Percentiles rank a stretch among this genome's conserved stretches.
These are phyloP conservation scores for Lordiphosa collinella DNA, from an alignment of 1,140 invertebrate species.

Conservation along the genomic window DNA sequence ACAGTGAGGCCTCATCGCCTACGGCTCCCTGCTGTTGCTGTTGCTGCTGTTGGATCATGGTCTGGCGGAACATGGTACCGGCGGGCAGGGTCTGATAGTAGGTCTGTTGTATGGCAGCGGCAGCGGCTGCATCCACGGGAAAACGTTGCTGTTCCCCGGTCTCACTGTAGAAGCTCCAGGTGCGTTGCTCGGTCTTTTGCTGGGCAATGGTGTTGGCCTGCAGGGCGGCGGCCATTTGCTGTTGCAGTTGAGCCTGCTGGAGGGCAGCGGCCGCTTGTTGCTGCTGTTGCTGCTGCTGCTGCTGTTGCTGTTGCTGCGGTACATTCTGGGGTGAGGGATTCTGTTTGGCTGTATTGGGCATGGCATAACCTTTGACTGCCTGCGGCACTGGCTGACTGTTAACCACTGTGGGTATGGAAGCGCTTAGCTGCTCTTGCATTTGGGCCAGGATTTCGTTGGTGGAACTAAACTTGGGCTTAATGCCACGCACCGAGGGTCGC, in stretches of 20 bases:
- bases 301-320: slow-evolving; percentile 39
- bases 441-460: slow-evolving; percentile 91
- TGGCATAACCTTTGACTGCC: slow-evolving; percentile 68
- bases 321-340: slow-evolving; percentile 73
- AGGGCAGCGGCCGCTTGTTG: slow-evolving; percentile 54
- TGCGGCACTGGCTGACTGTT: slow-evolving; percentile 66
- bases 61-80: slow-evolving; percentile 77
- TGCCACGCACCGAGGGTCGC: slow-evolving; percentile 89
- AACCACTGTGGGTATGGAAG: slow-evolving; percentile 79
- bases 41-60: slow-evolving; percentile 68
- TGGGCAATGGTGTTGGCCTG: slow-evolving; percentile 54
- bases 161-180: slow-evolving; percentile 76
- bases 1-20: slow-evolving; percentile 59
- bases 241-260: slow-evolving; percentile 60
- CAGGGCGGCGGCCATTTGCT: slow-evolving; percentile 49
- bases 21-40: slow-evolving; percentile 49
- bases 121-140: slow-evolving; percentile 56
- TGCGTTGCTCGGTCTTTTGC: slow-evolving; percentile 74
- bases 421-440: slow-evolving; percentile 86
- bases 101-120: slow-evolving; percentile 73
- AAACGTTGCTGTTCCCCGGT: slow-evolving; percentile 67
- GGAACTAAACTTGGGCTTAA: slow-evolving; percentile 83
- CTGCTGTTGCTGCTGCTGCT: slow-evolving; percentile 44
- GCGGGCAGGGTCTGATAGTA: slow-evolving; percentile 80
- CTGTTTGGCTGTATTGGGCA: slow-evolving; percentile 68